phyloP scores from a whole-genome alignment of 2,888 invertebrate species.

The Sicus ferrugineus region DNA sequence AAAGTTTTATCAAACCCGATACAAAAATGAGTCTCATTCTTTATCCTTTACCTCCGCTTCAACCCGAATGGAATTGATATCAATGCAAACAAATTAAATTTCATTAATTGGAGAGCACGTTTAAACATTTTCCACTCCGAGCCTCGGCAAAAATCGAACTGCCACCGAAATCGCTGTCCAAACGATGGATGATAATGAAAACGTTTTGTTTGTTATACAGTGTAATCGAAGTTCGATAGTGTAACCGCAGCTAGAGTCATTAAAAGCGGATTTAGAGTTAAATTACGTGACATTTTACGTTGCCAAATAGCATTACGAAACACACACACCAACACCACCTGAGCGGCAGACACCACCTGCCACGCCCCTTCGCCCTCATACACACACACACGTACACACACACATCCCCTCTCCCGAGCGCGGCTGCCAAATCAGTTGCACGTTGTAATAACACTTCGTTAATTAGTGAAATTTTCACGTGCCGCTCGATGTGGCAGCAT shows the following conservation, averaged over 20 bases:
- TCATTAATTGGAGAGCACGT: too few relatives aligned
- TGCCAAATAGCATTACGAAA: slow-evolving; percentile 13
- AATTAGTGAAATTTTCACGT: slow-evolving; percentile 32
- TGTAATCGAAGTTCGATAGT: neutral
- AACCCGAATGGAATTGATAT: too few relatives aligned
- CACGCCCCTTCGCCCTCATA: slow-evolving; percentile 26
- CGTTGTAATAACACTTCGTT: slow-evolving; percentile 27
- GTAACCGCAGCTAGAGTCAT: slow-evolving; percentile 5
- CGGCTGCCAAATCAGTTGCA: slow-evolving; percentile 15
- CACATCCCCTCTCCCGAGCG: neutral
- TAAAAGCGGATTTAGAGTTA: slow-evolving; percentile 12
- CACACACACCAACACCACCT: slow-evolving; percentile 21
- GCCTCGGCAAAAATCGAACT: too few relatives aligned
- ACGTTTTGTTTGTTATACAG: neutral
- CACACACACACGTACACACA: slow-evolving; percentile 24
- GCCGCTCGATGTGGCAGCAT: slow-evolving; percentile 21
- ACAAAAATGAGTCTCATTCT: too few relatives aligned
- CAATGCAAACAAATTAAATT: too few relatives aligned
- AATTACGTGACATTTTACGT: slow-evolving; percentile 5
- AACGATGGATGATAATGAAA: too few relatives aligned
- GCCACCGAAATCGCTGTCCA: too few relatives aligned
- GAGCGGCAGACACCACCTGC: neutral
- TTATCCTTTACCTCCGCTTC: too few relatives aligned
- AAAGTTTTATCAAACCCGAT: too few relatives aligned
- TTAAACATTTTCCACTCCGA: too few relatives aligned